Percentiles rank a stretch among this genome's conserved stretches.
These are phyloP conservation scores for Andrena bucephala DNA, from an alignment of 2,888 invertebrate species.

Conservation along the genomic window DNA sequence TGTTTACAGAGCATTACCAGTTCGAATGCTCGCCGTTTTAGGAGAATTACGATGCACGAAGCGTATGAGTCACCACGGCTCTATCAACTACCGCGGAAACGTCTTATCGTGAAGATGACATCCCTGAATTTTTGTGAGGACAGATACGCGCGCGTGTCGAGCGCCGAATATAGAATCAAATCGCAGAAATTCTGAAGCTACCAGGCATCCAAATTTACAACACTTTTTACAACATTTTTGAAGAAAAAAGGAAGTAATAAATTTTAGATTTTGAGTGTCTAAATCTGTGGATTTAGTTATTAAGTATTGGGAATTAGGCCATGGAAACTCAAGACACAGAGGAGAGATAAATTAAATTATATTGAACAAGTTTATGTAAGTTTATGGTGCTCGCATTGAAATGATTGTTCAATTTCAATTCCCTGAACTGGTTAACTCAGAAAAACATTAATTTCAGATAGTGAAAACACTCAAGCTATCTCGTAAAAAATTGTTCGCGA, in stretches of 20 bases:
- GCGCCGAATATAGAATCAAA: constrained; percentile 28
- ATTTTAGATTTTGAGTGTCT: too few species aligned
- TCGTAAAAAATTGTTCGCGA: not conserved
- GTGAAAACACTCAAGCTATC: not conserved
- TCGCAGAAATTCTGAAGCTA: constrained; percentile 2
- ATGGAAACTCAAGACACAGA: too few species aligned
- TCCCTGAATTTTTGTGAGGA: constrained; percentile 64
- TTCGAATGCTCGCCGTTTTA: not conserved
- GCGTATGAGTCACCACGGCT: constrained; percentile 48
- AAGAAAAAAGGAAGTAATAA: too few species aligned
- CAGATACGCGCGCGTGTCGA: constrained; percentile 13
- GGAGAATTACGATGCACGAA: constrained; percentile 3
- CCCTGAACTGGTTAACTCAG: not conserved
- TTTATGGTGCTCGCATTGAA: not conserved
- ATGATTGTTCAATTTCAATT: not conserved
- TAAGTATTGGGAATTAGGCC: too few species aligned
- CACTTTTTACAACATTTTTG: too few species aligned
- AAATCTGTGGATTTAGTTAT: not conserved
- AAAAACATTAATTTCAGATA: not conserved
- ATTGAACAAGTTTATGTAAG: not conserved
- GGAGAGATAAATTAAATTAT: not conserved
- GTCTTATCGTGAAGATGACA: constrained; percentile 64
- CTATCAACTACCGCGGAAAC: constrained; percentile 66
- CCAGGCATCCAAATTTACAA: not conserved
- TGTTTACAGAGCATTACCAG: not conserved